Evolutionary conservation across 2,113 vertebrate genomes (phyloP).

Genomic region (Hemiprocne comata): DNA sequence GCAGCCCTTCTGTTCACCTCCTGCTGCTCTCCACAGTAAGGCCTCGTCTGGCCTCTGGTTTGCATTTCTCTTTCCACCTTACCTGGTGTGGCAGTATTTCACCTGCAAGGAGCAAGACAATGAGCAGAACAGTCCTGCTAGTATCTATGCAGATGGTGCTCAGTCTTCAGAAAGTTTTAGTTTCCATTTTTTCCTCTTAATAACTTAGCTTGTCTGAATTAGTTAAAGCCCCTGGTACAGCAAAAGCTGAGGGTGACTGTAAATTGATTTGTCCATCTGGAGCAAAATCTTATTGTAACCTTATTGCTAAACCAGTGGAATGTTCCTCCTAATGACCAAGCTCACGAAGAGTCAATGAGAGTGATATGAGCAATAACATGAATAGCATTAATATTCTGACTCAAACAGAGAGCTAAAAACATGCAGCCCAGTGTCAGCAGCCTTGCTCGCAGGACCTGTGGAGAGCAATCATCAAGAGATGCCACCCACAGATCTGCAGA

Average conservation of each 20-base stretch:
- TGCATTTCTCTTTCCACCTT: background rate
- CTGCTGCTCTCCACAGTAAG: background rate
- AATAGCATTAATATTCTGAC: background rate
- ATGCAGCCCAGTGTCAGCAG: background rate
- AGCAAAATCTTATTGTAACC: background rate
- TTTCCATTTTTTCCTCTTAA: background rate
- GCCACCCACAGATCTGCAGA: constrained; percentile 52
- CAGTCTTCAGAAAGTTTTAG: background rate
- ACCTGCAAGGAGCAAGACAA: background rate
- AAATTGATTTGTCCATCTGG: background rate
- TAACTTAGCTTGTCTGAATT: background rate
- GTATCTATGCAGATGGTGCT: background rate
- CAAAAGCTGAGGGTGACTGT: background rate
- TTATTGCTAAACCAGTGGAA: background rate
- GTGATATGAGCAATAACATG: background rate
- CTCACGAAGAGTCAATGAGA: background rate
- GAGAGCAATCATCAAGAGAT: constrained; percentile 6
- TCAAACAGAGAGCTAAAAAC: background rate
- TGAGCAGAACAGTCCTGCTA: background rate
- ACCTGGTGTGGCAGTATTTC: background rate
- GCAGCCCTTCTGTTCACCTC: background rate
- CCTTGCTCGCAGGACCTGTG: background rate
- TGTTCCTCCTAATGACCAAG: background rate
- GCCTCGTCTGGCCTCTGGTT: background rate
- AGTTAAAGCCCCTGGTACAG: background rate